phyloP scores from a whole-genome alignment of 2,888 invertebrate species.

The Teinopalpus imperialis region DNA sequence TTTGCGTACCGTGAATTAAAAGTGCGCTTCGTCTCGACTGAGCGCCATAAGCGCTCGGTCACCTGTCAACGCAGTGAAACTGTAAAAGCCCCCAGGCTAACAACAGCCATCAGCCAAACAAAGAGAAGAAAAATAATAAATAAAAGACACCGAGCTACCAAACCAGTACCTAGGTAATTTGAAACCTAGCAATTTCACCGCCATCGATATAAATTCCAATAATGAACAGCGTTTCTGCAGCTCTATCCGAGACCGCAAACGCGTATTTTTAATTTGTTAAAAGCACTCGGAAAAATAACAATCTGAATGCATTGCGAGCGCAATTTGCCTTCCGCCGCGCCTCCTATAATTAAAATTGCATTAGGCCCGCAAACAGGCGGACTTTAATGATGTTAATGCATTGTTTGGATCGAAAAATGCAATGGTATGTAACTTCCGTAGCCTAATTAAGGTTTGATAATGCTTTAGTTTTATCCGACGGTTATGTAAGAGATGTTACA shows the following conservation, averaged over 20 bases:
- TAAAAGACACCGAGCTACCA: too few species aligned
- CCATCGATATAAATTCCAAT: background rate
- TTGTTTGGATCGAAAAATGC: conserved; percentile 65
- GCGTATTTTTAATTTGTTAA: conserved; percentile 74
- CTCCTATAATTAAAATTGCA: conserved; percentile 81
- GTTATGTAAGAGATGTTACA: too few species aligned
- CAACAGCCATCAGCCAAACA: too few species aligned
- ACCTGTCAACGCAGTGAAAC: too few species aligned
- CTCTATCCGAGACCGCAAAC: conserved; percentile 18
- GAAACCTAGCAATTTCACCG: background rate
- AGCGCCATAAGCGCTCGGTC: too few species aligned
- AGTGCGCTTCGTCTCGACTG: too few species aligned
- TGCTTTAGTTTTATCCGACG: background rate
- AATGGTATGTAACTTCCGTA: conserved; percentile 29
- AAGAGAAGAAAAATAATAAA: too few species aligned
- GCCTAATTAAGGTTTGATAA: conserved; percentile 7
- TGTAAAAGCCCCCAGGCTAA: too few species aligned
- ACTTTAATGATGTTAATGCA: conserved; percentile 66
- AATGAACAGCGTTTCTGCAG: too few species aligned
- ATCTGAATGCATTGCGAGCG: conserved; percentile 66
- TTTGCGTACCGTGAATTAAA: too few species aligned
- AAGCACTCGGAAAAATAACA: conserved; percentile 74
- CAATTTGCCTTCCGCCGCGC: conserved; percentile 64
- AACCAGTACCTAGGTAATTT: background rate
- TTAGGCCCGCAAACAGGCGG: conserved; percentile 66